Base-by-base conservation (phyloP, 1,140 invertebrate genomes). In the Drosophila ambigua region DNA sequence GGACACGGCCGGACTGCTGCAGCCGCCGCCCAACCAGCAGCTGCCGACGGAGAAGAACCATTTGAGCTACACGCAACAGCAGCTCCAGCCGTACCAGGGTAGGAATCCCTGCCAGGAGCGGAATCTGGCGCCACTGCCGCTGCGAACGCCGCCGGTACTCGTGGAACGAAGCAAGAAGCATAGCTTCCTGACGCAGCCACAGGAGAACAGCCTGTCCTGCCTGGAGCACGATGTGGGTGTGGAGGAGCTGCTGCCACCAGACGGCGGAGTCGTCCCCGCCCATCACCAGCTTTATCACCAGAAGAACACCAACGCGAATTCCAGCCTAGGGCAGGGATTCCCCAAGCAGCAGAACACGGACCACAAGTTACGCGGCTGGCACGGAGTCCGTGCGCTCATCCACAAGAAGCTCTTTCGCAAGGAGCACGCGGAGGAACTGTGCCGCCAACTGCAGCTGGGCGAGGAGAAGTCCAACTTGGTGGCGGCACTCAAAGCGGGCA, bases 101-200 rank as follows among this genome's bases (percentile, higher is more conserved):
- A 93, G 97, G 9, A 98, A 98, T 93, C 96, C 97, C 1, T 98
- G 96, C 76, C 94, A 97, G 79, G 97, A 98, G 89, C 93, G 97
- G 2, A 98, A 98, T 92, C 93, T 97, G 7, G 94, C 96, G 78
- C 93, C 93, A 23, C 93, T 93, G 2, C 92, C 94, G 0, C 20
- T 65, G 77, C 93, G 92, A 9, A 94, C 91, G 26, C 95, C 95
- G 11, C 94, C 96, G 48, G 92, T 94, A 7, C 92, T 97, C 0
- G 94, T 97, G 52, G 95, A 96, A 76, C 95, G 95, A 69, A 95
- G 95, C 35, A 92, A 91, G 62, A 92, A 92, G 75, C 90, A 91
- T 52, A 91, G 89, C 31, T 91, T 90, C n/a, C 79, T 90, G 49
- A 68, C 67, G 0, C 73, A 77, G 26, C 69, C 72, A 0, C 77